Evolutionary conservation across 2,113 vertebrate genomes (phyloP).

Genomic region (Cryptoleucopteryx plumbea): DNA sequence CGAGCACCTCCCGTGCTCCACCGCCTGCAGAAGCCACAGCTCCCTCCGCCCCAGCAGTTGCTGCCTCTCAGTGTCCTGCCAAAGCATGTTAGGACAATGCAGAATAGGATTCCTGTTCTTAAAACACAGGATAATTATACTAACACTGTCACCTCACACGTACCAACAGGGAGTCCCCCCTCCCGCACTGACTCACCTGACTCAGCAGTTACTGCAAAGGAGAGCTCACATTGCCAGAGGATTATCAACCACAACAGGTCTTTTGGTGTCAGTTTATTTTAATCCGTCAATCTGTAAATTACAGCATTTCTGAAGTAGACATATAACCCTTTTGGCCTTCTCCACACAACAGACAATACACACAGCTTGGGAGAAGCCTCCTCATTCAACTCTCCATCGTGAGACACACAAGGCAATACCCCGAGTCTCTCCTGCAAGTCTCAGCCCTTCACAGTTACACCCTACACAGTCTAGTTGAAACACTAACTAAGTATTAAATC

Average conservation of each 20-base stretch:
- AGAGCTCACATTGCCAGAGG: not conserved
- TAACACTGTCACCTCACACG: not conserved
- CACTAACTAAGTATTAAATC: not conserved
- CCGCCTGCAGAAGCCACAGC: not conserved
- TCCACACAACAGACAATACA: rapidly evolving
- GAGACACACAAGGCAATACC: not conserved
- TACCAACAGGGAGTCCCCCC: not conserved
- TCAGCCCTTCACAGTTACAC: not conserved
- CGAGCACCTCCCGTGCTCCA: not conserved
- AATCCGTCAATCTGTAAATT: rapidly evolving
- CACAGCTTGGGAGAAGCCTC: not conserved
- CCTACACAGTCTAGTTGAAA: not conserved
- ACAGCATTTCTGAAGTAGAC: not conserved
- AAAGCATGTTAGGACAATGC: not conserved
- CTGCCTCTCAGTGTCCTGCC: not conserved
- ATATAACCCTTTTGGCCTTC: not conserved
- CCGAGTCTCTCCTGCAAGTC: not conserved
- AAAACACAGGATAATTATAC: not conserved
- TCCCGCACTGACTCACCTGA: not conserved
- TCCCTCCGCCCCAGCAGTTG: too few relatives aligned
- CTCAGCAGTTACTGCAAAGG: not conserved
- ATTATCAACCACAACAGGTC: not conserved
- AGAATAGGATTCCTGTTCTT: not conserved
- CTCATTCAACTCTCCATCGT: rapidly evolving
- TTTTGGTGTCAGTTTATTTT: not conserved